Conservation (phyloP, 92 coral and sea anemone species). For the Epizoanthus fatuus region DNA sequence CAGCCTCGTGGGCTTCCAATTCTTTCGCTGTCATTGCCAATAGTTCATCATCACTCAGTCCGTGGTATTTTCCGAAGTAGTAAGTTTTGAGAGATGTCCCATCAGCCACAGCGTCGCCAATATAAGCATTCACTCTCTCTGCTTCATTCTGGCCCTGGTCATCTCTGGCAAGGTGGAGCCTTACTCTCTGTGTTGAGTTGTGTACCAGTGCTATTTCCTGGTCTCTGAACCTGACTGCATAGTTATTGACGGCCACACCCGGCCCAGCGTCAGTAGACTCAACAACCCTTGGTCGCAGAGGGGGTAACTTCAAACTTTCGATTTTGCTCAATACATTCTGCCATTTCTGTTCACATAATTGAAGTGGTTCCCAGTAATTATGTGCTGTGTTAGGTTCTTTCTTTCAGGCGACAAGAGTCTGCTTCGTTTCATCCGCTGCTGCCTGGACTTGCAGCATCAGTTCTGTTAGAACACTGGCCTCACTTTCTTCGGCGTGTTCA, state of each 20-base stretch:
- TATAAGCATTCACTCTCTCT: background rate
- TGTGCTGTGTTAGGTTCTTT: no score
- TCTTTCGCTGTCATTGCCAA: background rate
- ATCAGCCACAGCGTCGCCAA: slow-evolving; percentile 7
- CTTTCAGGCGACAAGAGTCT: no score
- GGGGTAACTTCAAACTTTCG: background rate
- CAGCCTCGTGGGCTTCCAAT: slow-evolving; percentile 4
- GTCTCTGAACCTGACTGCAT: background rate
- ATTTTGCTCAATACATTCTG: background rate
- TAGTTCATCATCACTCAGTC: slow-evolving; percentile 9
- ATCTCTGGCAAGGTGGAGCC: background rate
- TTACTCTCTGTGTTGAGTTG: background rate
- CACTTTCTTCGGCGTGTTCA: no score
- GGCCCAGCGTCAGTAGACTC: background rate
- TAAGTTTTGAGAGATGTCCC: background rate
- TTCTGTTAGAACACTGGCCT: no score
- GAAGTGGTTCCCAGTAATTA: no score
- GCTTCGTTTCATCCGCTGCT: no score
- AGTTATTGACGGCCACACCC: background rate
- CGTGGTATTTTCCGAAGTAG: background rate
- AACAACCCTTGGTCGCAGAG: background rate
- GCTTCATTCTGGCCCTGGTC: background rate
- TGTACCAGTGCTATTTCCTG: background rate
- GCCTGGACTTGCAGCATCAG: no score
- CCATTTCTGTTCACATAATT: background rate